Base-by-base conservation (phyloP, 2,888 invertebrate genomes). In the Liodrosophila aerea region DNA sequence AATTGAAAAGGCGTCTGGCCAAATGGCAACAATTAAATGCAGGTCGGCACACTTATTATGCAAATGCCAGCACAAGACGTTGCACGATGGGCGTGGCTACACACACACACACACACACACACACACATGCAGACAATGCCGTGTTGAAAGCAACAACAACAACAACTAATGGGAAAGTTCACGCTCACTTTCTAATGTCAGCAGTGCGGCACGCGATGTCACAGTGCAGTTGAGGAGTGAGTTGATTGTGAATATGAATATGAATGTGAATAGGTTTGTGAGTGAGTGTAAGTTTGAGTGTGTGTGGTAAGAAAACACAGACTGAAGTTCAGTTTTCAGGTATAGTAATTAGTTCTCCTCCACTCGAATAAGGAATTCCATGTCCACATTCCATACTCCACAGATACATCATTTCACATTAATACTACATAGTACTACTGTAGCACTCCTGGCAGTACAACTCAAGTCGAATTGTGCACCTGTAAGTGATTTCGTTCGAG, bases 181-280 rank as follows among this genome's bases (percentile, higher is more conserved):
- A 73, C 76, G 73, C 76, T 75, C 62, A 75, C 75, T 75, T 75
- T 75, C 75, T 71, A 76, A 56, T 70, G 64, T 59, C 67, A 70
- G 64, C 62, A 40, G 15, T 34, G 64, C 50, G 46, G 58, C 73
- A 74, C 73, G 74, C 75, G 70, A 66, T 66, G 51, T 62, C 57
- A 66, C 37, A 43, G 22, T 18, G 13, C n/a, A 12, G n/a, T 15
- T 31, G n/a, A 16, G 8, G 18, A 31, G 13, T 11, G 12, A 8
- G 40, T 12, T n/a, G n/a, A 7, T n/a, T 1, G 7, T 9, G 11
- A 16, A 11, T 9, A 11, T 15, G 2, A 3, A 37, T 12, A 7
- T 7, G 8, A 13, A 34, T 5, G 12, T 7, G 9, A 15, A 13
- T 13, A 4, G 2, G 34, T 7, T 11, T 7, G 34, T 1, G 7